phyloP scores from a whole-genome alignment of 2,888 invertebrate species.

The Leptogaster cylindrica region DNA sequence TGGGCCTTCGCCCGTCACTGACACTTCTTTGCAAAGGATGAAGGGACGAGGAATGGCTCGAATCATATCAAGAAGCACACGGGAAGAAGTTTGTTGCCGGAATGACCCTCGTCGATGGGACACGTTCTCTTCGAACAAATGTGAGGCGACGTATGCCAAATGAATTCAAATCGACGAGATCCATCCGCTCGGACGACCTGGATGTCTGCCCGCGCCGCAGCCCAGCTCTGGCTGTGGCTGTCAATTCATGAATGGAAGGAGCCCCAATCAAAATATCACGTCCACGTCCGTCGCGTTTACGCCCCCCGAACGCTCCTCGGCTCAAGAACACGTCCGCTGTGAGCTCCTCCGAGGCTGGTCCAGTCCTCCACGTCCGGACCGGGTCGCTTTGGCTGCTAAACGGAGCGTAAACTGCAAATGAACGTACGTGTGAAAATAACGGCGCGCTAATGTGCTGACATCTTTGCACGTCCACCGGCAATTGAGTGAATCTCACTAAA shows the following conservation, averaged over 20 bases:
- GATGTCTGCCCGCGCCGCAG: conserved; percentile 14
- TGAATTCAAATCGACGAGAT: conserved; percentile 45
- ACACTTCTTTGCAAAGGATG: background rate
- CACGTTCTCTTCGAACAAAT: conserved; percentile 45
- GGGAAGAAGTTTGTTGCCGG: conserved; percentile 20
- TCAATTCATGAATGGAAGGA: conserved; percentile 44
- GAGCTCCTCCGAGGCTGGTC: conserved; percentile 12
- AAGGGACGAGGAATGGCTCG: conserved; percentile 17
- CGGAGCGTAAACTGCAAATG: conserved; percentile 38
- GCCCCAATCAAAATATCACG: conserved; percentile 45
- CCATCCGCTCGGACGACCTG: conserved; percentile 42
- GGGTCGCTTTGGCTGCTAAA: conserved; percentile 32
- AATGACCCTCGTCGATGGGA: conserved; percentile 42
- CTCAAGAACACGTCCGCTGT: conserved; percentile 12
- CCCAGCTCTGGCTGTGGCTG: conserved; percentile 8
- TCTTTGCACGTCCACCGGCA: conserved; percentile 39
- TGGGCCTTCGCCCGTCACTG: too few relatives aligned
- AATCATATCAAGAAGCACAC: conserved; percentile 17
- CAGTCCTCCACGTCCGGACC: conserved; percentile 28
- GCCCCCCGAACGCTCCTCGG: conserved; percentile 16
- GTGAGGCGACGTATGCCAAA: conserved; percentile 46
- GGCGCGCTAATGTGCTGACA: conserved; percentile 39
- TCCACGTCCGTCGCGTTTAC: conserved; percentile 34
- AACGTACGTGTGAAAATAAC: conserved; percentile 44
- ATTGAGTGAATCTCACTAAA: conserved; percentile 35